Percentiles rank a stretch among this genome's conserved stretches.
phyloP scores from a whole-genome alignment of 2,113 vertebrate genomes.

The Perognathus longimembris region DNA sequence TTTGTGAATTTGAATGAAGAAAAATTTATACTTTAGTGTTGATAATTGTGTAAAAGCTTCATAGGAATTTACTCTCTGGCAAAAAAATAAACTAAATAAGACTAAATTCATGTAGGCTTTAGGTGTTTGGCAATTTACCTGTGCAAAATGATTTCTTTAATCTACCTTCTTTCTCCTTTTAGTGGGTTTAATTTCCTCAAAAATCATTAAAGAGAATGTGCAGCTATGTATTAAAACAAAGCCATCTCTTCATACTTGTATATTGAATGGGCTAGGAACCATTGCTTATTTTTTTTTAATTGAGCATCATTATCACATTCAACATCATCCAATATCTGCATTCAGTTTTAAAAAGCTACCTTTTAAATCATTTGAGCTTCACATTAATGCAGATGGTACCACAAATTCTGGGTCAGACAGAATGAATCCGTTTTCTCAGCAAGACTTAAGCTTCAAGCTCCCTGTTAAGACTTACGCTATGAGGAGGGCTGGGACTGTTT shows the following conservation, averaged over 20 bases:
- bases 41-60: neutral
- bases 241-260: constrained; percentile 25
- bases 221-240: neutral
- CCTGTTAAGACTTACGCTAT: constrained; percentile 68
- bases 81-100: constrained; percentile 13
- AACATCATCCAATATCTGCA: constrained; percentile 2
- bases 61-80: neutral
- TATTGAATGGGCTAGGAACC: accelerated
- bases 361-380: constrained; percentile 30
- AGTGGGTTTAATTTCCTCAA: constrained; percentile 7
- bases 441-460: constrained; percentile 67
- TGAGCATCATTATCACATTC: neutral
- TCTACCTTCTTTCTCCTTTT: neutral
- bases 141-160: neutral
- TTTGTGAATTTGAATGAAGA: neutral
- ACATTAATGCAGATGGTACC: constrained; percentile 11
- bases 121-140: neutral
- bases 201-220: neutral
- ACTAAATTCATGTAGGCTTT: neutral
- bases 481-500: constrained; percentile 70
- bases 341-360: constrained; percentile 17
- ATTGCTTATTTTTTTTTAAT: constrained; percentile 15
- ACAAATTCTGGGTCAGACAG: constrained; percentile 27
- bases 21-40: accelerated
- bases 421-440: constrained; percentile 67